These are phyloP conservation scores for Frieseomelitta varia DNA, from an alignment of 1,140 invertebrate genomes.

Conservation along the genomic window DNA sequence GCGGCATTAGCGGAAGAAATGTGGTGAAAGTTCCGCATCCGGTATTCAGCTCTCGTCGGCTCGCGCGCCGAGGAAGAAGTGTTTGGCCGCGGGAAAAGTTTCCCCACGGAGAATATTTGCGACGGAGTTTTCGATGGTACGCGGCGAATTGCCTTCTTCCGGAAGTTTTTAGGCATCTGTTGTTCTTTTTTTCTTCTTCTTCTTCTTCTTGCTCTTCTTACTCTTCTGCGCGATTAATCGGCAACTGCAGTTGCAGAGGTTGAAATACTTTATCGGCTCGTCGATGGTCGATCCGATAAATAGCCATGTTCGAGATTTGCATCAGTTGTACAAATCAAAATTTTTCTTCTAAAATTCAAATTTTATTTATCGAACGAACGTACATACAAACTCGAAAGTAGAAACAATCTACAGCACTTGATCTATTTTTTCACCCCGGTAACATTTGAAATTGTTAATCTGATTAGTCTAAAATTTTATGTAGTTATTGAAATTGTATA, in stretches of 20 bases:
- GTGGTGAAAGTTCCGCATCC: constrained; percentile 60
- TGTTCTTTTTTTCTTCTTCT: background rate
- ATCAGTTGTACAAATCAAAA: background rate
- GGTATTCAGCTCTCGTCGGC: constrained; percentile 47
- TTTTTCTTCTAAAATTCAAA: no score
- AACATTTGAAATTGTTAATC: no score
- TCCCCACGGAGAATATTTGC: constrained; percentile 27
- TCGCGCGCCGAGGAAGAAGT: constrained; percentile 21
- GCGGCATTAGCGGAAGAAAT: constrained; percentile 61
- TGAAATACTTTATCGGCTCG: background rate
- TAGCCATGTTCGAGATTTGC: background rate
- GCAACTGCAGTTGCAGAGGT: background rate
- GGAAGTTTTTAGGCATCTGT: constrained; percentile 5
- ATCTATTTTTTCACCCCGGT: background rate
- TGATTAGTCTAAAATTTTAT: no score
- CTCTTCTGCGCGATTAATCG: constrained; percentile 13
- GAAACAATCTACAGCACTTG: background rate
- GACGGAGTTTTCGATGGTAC: constrained; percentile 16
- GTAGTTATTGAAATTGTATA: no score
- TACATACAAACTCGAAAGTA: background rate
- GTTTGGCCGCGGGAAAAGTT: constrained; percentile 49
- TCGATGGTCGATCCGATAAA: background rate
- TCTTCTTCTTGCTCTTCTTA: no score
- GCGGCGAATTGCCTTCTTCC: constrained; percentile 31
- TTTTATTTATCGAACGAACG: background rate